Base-by-base conservation (phyloP, 2,113 vertebrate genomes). In the Platichthys stellatus region DNA sequence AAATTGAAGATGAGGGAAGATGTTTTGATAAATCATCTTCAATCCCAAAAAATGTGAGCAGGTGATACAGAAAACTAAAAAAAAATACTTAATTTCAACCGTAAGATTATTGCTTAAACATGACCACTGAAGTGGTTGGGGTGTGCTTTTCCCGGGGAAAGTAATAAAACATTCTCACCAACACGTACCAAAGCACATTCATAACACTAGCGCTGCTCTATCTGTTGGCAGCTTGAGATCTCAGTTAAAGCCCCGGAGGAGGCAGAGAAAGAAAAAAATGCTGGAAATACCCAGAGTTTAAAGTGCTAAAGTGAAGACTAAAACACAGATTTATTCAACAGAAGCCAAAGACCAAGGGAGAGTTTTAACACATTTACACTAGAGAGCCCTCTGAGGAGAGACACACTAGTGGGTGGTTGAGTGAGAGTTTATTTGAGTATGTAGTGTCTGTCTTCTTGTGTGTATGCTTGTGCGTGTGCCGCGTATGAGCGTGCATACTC, bases 271-370 rank as follows among this genome's bases (percentile, higher is more conserved):
- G 84, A 91, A 81, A 80, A 84, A 65, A 31, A 21, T 15, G 35
- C 89, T 91, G 88, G 92, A 94, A 94, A 93, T 92, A 93, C 84
- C 88, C 85, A 0, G 81, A 90, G 89, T 92, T 91, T 93, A 94
- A 93, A 94, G 92, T 90, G 92, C 88, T 92, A 92, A 92, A 93
- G 87, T 89, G 83, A 90, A 86, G 90, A 92, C 88, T 94, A 92
- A 94, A 94, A 92, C 92, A 90, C 89, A 93, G 92, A 95, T 94
- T 94, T 94, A 94, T 94, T 93, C 93, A 94, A 87, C 86, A 92
- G 89, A 93, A 93, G 93, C 92, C 93, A 93, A 93, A 93, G 93
- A 94, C 92, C 91, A 93, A 81, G 90, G 93, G 93, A 94, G 90
- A 92, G 92, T 92, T 93, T 94, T 93, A 93, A 93, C 92, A 94